Conservation (phyloP, 1,140 invertebrate species). For the Trachelipus rathkii region DNA sequence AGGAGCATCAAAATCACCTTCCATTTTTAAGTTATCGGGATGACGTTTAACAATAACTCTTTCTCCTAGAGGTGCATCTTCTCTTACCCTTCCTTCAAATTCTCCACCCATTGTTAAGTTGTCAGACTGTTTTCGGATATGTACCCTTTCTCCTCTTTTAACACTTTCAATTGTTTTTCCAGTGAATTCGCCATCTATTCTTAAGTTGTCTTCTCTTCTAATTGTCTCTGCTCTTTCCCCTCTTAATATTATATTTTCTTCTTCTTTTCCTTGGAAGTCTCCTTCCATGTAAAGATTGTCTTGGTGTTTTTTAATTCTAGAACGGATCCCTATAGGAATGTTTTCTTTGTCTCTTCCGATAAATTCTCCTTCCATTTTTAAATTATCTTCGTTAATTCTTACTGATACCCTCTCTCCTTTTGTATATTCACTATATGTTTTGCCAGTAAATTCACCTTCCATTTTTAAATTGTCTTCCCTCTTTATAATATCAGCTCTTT, state of each 20-base stretch:
- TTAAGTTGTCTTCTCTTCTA: conserved; percentile 44
- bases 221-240: conserved; percentile 41
- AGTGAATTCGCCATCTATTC: conserved; percentile 46
- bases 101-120: conserved; percentile 59
- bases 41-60: conserved; percentile 43
- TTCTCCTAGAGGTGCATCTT: conserved; percentile 30
- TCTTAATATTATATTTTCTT: conserved; percentile 36
- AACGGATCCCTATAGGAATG: conserved; percentile 37
- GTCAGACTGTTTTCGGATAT: conserved; percentile 50
- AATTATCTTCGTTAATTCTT: conserved; percentile 53
- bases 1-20: conserved; percentile 57
- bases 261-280: conserved; percentile 36
- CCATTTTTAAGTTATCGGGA: conserved; percentile 56
- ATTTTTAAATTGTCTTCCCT: conserved; percentile 45
- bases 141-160: conserved; percentile 28
- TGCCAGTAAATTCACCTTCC: conserved; percentile 51
- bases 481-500: conserved; percentile 35
- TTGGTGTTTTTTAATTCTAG: conserved; percentile 29
- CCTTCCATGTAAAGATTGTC: conserved; percentile 44
- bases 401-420: conserved; percentile 51
- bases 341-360: conserved; percentile 43
- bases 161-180: conserved; percentile 47
- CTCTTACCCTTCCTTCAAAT: conserved; percentile 50
- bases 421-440: conserved; percentile 48
- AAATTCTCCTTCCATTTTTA: conserved; percentile 59